Evolutionary conservation across 2,797 vertebrate species (phyloP), one percentile per base, ranked within the genome.

Genomic region (Scolopax rusticola): DNA sequence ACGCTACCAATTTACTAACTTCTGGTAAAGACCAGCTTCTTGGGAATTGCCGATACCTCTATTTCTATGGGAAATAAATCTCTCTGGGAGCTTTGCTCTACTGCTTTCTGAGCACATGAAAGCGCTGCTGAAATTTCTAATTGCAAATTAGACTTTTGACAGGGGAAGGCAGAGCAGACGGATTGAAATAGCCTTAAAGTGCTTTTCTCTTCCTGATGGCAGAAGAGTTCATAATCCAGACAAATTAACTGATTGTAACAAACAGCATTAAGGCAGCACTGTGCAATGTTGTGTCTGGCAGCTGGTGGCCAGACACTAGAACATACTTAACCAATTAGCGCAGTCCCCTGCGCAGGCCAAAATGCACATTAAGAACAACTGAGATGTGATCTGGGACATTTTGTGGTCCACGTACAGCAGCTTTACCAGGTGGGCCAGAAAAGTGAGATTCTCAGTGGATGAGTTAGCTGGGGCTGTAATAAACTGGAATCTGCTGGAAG

Each of bases 271-370:
- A 95, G 73, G 78, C 68, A 89, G 53, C 51, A 30, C 65, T 74
- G 79, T 15, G 56, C 17, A 17, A 18, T 88, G 89, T 48, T 85
- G 91, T 30, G 74, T 74, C 84, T 96, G 90, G 96, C 97, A 97
- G 89, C 91, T 96, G 92, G 92, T 96, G 89, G 73, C 93, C 95
- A 96, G 93, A 87, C 91, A 87, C 56, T 84, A 85, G 69, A 95
- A 95, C 93, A 90, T 90, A 93, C 95, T 96, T 92, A 96, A 45
- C 86, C 92, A 95, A 95, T 97, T 96, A 95, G 90, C 21, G 4
- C 61, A 67, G 65, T 95, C 88, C 96, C 69, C 68, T 0, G 3
- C 8, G 70, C 56, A 3, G 33, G 82, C 89, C 87, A 95, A 95
- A 93, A 93, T 23, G 84, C 45, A 68, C 80, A 95, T 96, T 95